A percentile compares a stretch with the other conserved stretches of the same genome.
These are phyloP conservation scores for Remorina albescens DNA, from an alignment of 2,797 vertebrate genomes.

Conservation along the genomic window DNA sequence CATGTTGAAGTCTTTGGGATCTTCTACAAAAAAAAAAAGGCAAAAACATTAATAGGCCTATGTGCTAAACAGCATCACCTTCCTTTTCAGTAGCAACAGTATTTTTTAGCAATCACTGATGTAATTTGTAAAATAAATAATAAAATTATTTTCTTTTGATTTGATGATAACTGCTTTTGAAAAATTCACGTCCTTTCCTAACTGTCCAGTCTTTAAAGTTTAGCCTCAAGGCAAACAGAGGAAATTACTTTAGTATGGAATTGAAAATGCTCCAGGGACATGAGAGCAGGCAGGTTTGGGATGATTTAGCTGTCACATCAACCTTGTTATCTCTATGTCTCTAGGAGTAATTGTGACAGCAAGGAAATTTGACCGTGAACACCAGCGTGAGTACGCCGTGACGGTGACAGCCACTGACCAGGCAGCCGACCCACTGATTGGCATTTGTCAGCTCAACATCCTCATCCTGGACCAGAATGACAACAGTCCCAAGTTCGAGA, in stretches of 20 bases:
- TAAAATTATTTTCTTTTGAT: conserved; percentile 20
- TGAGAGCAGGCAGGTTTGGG: conserved; percentile 8
- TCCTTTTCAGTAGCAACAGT: neutral
- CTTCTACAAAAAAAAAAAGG: neutral
- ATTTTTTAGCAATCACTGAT: neutral
- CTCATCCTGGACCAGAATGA: conserved; percentile 93
- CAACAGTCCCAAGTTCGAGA: conserved; percentile 94
- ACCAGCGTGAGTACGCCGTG: conserved; percentile 90
- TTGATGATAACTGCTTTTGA: conserved; percentile 26
- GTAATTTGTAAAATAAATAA: neutral
- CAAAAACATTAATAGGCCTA: neutral
- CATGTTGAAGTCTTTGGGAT: neutral
- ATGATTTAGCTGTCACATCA: conserved; percentile 26
- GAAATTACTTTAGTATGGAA: conserved; percentile 38
- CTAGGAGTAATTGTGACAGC: conserved; percentile 89
- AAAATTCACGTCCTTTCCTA: neutral
- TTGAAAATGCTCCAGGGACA: conserved; percentile 29
- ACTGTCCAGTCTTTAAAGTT: conserved; percentile 34
- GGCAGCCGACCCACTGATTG: conserved; percentile 89
- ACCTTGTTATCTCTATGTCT: conserved; percentile 33
- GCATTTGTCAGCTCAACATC: conserved; percentile 92
- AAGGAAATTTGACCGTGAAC: conserved; percentile 91
- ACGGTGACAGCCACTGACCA: conserved; percentile 93
- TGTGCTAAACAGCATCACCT: neutral
- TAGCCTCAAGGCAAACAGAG: conserved; percentile 25